Conservation (phyloP, 2,113 vertebrate genomes). For the Rhinolophus sinicus region DNA sequence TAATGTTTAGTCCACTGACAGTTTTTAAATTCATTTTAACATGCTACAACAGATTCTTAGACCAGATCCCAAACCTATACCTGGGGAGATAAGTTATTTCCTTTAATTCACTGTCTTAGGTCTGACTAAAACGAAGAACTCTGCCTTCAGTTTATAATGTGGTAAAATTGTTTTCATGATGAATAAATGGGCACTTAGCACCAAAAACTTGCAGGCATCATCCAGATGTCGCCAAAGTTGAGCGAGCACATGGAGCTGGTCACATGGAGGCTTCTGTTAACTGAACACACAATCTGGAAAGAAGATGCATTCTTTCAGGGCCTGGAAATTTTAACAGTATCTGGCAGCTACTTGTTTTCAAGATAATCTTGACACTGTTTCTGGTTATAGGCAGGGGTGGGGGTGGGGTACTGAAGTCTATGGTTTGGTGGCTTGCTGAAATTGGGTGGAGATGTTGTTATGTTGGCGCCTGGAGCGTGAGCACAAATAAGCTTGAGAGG, state of each 20-base stretch:
- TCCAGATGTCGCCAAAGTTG: constrained; percentile 67
- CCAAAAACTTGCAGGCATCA: constrained; percentile 61
- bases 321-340: constrained; percentile 71
- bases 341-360: constrained; percentile 74
- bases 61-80: background rate
- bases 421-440: constrained; percentile 36
- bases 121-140: constrained; percentile 27
- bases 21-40: background rate
- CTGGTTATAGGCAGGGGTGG: constrained; percentile 30
- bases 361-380: constrained; percentile 70
- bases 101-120: background rate
- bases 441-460: constrained; percentile 38
- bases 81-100: background rate
- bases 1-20: background rate
- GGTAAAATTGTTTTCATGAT: constrained; percentile 61
- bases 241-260: constrained; percentile 59
- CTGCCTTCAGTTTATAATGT: constrained; percentile 69
- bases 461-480: background rate
- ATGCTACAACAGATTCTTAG: background rate
- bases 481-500: background rate
- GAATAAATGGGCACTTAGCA: constrained; percentile 57
- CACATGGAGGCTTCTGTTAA: constrained; percentile 57
- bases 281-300: constrained; percentile 64
- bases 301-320: constrained; percentile 62
- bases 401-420: background rate